Evolutionary conservation across 2,797 vertebrate genomes (phyloP), one percentile per base, ranked within the genome.

Genomic region (Gobio occitaniae): DNA sequence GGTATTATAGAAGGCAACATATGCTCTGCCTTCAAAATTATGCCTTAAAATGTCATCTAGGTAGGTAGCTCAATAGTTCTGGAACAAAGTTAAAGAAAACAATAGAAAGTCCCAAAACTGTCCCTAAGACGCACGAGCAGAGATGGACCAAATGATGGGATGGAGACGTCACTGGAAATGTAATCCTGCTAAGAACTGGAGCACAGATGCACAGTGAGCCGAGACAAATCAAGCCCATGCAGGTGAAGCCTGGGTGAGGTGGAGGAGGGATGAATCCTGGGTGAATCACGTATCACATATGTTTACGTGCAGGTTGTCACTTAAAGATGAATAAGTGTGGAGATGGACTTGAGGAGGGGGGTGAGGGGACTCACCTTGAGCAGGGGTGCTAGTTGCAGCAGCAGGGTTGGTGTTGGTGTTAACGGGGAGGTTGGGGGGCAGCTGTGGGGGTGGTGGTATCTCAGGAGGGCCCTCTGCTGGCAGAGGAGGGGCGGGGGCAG

Each of bases 381-480:
- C 92, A 71, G 97, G 96, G 94, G 96, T 93, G 91, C 91, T 88
- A 70, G 87, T 93, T 90, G 93, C 66, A 89, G 92, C 94, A 84
- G 91, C 94, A 86, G 96, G 95, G 94, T 95, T 96, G 87, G 96
- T 95, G 95, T 96, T 96, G 93, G 95, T 91, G 95, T 96, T 95
- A 95, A 92, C 68, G 7, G 94, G 95, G 89, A 95, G 95, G 91
- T 95, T 91, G 87, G 97, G 97, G 95, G 97, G 94, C 96, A 97
- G 94, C 96, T 97, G 97, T 94, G 97, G 96, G 94, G 96, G 96
- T 88, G 97, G 96, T 95, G 98, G 97, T 87, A 97, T 95, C 93
- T 97, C 97, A 90, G 97, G 96, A 90, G 96, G 97, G 93, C 95
- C 95, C 92, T 97, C 97, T 94, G 96, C 92, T 90, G 95, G 93